These are phyloP conservation scores for Tortrix viridana DNA, from an alignment of 2,888 invertebrate genomes.

Conservation along the genomic window DNA sequence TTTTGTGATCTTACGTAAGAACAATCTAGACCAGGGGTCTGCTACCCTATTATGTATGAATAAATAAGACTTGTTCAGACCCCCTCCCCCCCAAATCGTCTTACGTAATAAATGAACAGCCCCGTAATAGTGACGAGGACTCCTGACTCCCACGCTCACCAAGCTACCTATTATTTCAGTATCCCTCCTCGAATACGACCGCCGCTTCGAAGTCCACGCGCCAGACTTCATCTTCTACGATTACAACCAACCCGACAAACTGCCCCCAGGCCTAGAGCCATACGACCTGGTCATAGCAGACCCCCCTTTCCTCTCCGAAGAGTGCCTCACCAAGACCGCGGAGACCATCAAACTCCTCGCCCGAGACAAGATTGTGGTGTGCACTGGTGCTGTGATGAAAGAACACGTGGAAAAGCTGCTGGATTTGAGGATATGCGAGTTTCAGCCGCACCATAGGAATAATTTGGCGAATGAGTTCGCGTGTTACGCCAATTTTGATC, in stretches of 20 bases:
- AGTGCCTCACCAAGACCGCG: constrained; percentile 94
- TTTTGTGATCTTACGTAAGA: too few species aligned
- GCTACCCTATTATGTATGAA: too few species aligned
- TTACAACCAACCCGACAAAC: constrained; percentile 90
- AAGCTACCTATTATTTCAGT: too few species aligned
- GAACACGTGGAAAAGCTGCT: constrained; percentile 87
- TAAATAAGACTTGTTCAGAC: too few species aligned
- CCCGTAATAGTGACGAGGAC: too few species aligned
- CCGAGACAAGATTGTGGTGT: constrained; percentile 91
- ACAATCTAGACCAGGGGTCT: too few species aligned
- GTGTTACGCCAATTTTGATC: constrained; percentile 94
- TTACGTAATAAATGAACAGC: too few species aligned
- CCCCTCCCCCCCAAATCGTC: too few species aligned
- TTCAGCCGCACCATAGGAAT: constrained; percentile 92
- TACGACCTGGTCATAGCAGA: constrained; percentile 96
- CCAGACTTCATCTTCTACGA: constrained; percentile 94
- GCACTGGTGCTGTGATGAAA: constrained; percentile 94
- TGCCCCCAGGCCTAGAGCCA: constrained; percentile 83
- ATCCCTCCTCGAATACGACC: constrained; percentile 92
- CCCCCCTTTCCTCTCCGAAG: constrained; percentile 97
- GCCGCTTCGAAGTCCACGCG: constrained; percentile 91
- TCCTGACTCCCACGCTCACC: constrained; percentile 6
- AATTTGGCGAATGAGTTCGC: constrained; percentile 97
- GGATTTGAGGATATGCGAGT: constrained; percentile 86
- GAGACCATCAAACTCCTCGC: constrained; percentile 89